phyloP scores from a whole-genome alignment of 2,888 invertebrate species.

The Hemithea aestivaria region DNA sequence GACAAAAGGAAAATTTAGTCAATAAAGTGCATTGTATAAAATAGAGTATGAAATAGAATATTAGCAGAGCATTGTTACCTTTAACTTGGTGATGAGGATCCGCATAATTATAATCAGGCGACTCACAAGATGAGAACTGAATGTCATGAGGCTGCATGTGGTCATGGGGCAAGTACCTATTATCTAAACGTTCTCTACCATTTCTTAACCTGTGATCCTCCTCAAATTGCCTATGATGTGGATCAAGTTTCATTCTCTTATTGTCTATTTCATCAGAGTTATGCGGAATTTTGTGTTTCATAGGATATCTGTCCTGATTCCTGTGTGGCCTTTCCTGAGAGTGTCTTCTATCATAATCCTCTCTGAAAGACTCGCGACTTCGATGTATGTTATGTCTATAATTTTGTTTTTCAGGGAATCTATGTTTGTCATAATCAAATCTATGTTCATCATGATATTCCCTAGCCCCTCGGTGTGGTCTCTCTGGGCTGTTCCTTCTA shows the following conservation, averaged over 20 bases:
- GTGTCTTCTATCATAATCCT: constrained; percentile 21
- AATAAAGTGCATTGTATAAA: no score
- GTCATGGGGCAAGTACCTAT: constrained; percentile 8
- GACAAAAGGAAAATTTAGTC: constrained; percentile 3
- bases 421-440: constrained; percentile 35
- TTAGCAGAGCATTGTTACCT: constrained; percentile 47
- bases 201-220: constrained; percentile 22
- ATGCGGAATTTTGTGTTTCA: constrained; percentile 41
- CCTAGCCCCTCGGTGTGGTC: constrained; percentile 25
- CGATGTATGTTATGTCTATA: constrained; percentile 30
- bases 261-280: constrained; percentile 43
- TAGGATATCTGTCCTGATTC: constrained; percentile 31
- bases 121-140: constrained; percentile 49
- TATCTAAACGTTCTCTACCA: constrained; percentile 19
- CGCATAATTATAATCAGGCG: constrained; percentile 50
- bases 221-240: constrained; percentile 11
- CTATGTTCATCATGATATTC: constrained; percentile 36
- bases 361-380: constrained; percentile 14
- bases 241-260: constrained; percentile 46
- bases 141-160: constrained; percentile 26
- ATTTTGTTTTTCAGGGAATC: constrained; percentile 40
- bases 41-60: no score
- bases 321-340: constrained; percentile 28
- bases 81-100: constrained; percentile 36
- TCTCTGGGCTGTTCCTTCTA: constrained; percentile 27